phyloP scores from a whole-genome alignment of 2,113 vertebrate genomes.

The Calidris pugnax region DNA sequence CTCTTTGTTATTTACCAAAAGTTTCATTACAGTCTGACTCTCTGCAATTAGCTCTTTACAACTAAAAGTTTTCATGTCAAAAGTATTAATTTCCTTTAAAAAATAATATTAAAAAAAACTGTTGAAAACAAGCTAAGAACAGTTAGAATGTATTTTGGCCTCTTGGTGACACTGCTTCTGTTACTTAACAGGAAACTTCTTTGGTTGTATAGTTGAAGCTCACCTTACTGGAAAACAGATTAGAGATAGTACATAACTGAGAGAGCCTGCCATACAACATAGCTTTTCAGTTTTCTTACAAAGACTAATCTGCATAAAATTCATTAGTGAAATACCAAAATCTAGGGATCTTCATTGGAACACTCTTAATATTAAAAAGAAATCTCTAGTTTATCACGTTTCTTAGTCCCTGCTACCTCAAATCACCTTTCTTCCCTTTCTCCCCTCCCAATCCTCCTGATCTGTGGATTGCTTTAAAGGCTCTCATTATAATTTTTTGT shows the following conservation, averaged over 20 bases:
- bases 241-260: neutral
- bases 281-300: neutral
- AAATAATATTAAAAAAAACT: neutral
- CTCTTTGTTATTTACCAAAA: neutral
- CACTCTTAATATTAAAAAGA: neutral
- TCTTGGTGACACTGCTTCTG: neutral
- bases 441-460: neutral
- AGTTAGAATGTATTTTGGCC: neutral
- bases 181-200: neutral
- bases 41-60: neutral
- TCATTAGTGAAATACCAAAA: neutral
- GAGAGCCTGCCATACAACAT: neutral
- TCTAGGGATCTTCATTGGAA: neutral
- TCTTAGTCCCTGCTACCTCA: neutral
- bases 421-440: neutral
- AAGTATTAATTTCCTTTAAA: neutral
- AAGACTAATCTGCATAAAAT: neutral
- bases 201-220: neutral
- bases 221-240: neutral
- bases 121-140: neutral
- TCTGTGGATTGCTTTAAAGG: neutral
- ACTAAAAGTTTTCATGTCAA: neutral
- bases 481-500: neutral
- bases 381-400: neutral
- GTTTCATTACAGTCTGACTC: neutral